These are phyloP conservation scores for Copidosoma aretas DNA, from an alignment of 2,888 invertebrate species.

Conservation along the genomic window DNA sequence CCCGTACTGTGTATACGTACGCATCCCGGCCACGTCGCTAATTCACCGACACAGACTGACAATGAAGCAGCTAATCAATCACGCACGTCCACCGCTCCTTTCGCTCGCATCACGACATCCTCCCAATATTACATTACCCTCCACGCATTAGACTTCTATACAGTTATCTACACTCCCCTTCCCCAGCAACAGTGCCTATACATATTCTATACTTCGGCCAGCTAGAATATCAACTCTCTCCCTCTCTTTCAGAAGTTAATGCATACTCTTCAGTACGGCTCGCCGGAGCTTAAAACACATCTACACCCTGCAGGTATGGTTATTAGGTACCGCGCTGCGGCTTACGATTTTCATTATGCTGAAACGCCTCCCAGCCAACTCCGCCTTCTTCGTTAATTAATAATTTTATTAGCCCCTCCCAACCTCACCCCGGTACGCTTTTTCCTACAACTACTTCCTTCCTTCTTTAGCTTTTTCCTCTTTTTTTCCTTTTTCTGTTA, in stretches of 20 bases:
- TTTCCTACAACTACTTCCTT: neutral
- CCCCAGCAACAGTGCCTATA: no score
- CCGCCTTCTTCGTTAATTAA: slow-evolving; percentile 31
- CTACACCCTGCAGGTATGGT: no score
- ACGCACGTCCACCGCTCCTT: no score
- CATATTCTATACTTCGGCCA: no score
- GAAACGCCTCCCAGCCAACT: neutral
- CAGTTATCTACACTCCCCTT: no score
- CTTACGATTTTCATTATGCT: slow-evolving; percentile 28
- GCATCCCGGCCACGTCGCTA: neutral
- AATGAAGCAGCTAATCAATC: slow-evolving; percentile 5
- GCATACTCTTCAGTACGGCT: no score
- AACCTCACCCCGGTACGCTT: no score
- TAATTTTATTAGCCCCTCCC: slow-evolving; percentile 27
- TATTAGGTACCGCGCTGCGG: neutral
- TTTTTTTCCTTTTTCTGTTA: no score
- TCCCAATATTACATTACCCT: neutral
- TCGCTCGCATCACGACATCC: neutral
- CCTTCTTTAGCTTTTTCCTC: neutral
- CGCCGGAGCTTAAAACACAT: no score
- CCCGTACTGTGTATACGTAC: no score
- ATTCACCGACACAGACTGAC: neutral
- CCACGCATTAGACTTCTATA: no score
- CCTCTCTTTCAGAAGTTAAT: neutral
- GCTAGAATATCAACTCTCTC: neutral